Evolutionary conservation across 2,888 invertebrate species (phyloP).

Genomic region (Netelia fuscicornis): DNA sequence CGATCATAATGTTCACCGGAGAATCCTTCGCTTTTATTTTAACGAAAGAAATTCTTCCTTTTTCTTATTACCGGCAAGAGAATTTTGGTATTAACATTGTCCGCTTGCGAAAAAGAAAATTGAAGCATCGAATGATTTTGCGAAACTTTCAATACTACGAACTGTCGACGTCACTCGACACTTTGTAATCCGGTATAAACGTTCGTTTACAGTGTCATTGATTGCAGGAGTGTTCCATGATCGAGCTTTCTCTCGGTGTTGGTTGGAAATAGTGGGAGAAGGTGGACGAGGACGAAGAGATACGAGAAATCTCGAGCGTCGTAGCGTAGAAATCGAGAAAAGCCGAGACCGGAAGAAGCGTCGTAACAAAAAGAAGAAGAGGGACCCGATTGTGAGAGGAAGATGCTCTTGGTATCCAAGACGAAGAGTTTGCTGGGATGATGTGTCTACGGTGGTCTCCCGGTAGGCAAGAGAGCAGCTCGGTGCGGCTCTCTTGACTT

Average conservation of each 20-base stretch:
- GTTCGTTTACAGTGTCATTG: not conserved
- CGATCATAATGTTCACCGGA: slow-evolving; percentile 13
- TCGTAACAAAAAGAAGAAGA: slow-evolving; percentile 53
- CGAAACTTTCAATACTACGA: too few relatives aligned
- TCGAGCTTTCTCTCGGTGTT: not conserved
- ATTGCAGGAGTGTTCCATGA: not conserved
- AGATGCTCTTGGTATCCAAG: slow-evolving; percentile 37
- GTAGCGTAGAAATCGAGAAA: slow-evolving; percentile 26
- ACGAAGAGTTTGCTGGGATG: slow-evolving; percentile 40
- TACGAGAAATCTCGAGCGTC: not conserved
- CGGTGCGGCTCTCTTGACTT: slow-evolving; percentile 38
- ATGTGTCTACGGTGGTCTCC: slow-evolving; percentile 55
- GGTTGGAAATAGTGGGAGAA: not conserved
- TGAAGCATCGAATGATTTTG: too few relatives aligned
- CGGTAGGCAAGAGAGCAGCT: slow-evolving; percentile 41
- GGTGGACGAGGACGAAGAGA: slow-evolving; percentile 3
- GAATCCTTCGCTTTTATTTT: slow-evolving; percentile 1
- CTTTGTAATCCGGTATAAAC: not conserved
- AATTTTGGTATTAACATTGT: too few relatives aligned
- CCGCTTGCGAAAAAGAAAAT: too few relatives aligned
- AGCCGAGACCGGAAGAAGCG: slow-evolving; percentile 51
- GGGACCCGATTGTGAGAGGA: slow-evolving; percentile 57
- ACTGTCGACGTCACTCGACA: too few relatives aligned
- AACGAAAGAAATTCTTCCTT: not conserved
- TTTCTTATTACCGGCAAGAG: not conserved